Conservation (phyloP, 2,113 vertebrate species). For the Solea solea region DNA sequence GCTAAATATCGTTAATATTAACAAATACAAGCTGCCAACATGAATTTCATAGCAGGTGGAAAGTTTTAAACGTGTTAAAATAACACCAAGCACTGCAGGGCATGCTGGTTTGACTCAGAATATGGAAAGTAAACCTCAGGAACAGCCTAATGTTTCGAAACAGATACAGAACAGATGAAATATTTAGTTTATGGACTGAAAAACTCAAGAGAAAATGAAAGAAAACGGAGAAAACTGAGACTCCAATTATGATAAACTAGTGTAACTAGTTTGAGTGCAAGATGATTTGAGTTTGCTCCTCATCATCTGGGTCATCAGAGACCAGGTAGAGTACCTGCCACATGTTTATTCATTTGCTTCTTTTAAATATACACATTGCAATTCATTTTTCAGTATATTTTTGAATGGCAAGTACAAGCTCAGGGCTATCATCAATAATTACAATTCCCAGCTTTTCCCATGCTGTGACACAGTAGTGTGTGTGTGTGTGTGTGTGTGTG, state of each 20-base stretch:
- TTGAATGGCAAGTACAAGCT: slow-evolving; percentile 47
- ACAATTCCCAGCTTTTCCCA: slow-evolving; percentile 9
- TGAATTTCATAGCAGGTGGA: too few relatives aligned
- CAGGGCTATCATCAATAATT: slow-evolving; percentile 47
- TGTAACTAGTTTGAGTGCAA: neutral
- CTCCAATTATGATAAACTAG: neutral
- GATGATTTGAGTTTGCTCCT: neutral
- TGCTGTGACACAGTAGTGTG: slow-evolving; percentile 7
- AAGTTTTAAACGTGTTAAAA: too few relatives aligned
- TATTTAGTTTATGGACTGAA: neutral
- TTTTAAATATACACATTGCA: slow-evolving; percentile 4
- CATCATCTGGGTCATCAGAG: neutral
- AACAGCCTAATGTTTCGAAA: neutral
- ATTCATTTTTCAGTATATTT: slow-evolving; percentile 25
- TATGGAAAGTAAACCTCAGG: neutral
- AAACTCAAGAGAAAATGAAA: too few relatives aligned
- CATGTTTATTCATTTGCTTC: slow-evolving; percentile 9
- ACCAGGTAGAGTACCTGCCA: neutral
- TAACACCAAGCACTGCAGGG: too few relatives aligned
- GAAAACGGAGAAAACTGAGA: too few relatives aligned
- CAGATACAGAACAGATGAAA: too few relatives aligned
- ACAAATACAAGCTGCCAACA: too few relatives aligned
- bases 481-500: slow-evolving; percentile 39
- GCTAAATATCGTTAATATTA: too few relatives aligned
- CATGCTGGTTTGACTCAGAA: too few relatives aligned